Base-by-base conservation (phyloP, 2,888 invertebrate genomes). In the Eupelmus urozonus region DNA sequence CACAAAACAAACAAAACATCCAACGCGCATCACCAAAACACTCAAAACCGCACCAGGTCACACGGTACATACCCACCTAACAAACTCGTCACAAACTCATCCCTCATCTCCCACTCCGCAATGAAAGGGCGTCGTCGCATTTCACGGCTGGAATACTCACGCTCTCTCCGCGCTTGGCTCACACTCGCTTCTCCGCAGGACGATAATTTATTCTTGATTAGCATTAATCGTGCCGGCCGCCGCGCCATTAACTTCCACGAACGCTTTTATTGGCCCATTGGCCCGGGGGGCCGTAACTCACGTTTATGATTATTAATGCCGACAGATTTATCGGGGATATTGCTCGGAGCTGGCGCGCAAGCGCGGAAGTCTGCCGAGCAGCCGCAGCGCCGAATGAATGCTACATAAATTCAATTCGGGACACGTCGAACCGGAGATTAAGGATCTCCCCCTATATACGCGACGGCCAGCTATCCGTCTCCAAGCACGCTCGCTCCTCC, bases 141-240 rank as follows among this genome's bases (percentile, higher is more conserved):
- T 66, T 59, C 45, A 51, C 23, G 67, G 25, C 73, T 77, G 73
- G 73, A 40, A 55, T 42, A 57, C 60, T 75, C 25, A 45, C 62
- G 18, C 34, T 25, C 18, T 40, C 27, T 70, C 29, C 29, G 25
- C 9, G 29, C 29, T 9, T 9, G n/a, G n/a, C 57, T 23, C 5
- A 27, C 13, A 16, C 9, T 7, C 42, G 45, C n/a, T 27, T 27
- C 40, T 75, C 27, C 51, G 51, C n/a, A 25, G 3, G 49, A 23
- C 65, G 70, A 72, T 87, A 88, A 87, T 88, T 87, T 87, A 87
- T 88, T 85, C 86, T 86, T 87, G 87, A 88, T 88, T 87, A 88
- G 85, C 86, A 85, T 87, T 88, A 87, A 87, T 87, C 87, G 85
- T 78, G 55, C 57, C 60, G 16, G 79, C 45, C 25, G 40, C 34